A percentile compares a stretch with the other conserved stretches of the same genome.
Evolutionary conservation across 2,797 vertebrate species (phyloP).

Genomic region (Mormyrus hasselquistii): DNA sequence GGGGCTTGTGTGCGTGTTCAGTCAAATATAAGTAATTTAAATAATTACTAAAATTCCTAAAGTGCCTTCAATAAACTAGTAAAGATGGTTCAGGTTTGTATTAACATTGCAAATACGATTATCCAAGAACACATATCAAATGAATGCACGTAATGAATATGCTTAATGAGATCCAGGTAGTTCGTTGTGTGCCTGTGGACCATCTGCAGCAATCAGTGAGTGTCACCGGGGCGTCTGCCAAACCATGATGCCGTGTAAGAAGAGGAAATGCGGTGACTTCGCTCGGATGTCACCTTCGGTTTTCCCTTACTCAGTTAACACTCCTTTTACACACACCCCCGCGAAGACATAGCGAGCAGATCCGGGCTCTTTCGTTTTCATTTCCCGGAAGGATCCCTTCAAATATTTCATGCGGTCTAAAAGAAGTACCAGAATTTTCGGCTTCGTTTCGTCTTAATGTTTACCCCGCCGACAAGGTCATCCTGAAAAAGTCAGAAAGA

Average conservation of each 20-base stretch:
- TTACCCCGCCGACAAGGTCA: not conserved
- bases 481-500: not conserved
- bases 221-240: not conserved
- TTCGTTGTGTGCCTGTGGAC: not conserved
- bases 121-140: not conserved
- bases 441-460: not conserved
- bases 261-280: not conserved
- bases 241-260: not conserved
- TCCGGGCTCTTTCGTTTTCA: slow-evolving; percentile 77
- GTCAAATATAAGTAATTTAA: not conserved
- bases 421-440: not conserved
- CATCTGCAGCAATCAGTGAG: not conserved
- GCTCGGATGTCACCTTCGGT: slow-evolving; percentile 29
- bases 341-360: slow-evolving; percentile 23
- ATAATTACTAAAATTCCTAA: not conserved
- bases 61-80: not conserved
- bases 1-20: not conserved
- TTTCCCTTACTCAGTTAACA: not conserved
- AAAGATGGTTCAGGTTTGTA: not conserved
- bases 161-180: not conserved
- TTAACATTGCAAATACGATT: not conserved
- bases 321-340: slow-evolving; percentile 17
- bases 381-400: slow-evolving; percentile 64
- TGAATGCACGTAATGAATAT: not conserved
- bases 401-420: slow-evolving; percentile 25